Evolutionary conservation across 1,140 invertebrate genomes (phyloP), one percentile per base, ranked within the genome.

Genomic region (Trichonephila inaurata): DNA sequence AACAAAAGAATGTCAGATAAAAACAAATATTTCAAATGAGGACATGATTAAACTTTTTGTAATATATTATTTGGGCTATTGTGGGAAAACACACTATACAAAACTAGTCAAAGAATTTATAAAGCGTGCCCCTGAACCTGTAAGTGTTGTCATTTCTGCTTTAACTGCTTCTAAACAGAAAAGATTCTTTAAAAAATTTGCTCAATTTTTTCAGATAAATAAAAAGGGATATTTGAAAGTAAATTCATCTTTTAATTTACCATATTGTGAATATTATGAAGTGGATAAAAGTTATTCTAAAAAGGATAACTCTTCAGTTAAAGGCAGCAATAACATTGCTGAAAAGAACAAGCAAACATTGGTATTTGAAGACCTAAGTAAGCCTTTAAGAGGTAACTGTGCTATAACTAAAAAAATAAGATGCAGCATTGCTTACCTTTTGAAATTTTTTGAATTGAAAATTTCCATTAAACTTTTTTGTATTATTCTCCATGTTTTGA

Each of bases 31-130:
- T 28, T 60, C 51, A 58, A 60, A 85, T 10, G 51, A 85, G 28
- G 83, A 85, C 18, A 24, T 85, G n/a, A 21, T 85, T 58, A 58
- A 24, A 28, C 83, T 85, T 60, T 85, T 85, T 61, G 5, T 24
- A 28, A n/a, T 61, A 3, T 85, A 85, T 33, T 61, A 85, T 16
- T 33, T 85, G 21, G 44, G 51, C n/a, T 28, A 24, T 24, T 60
- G 58, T 24, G 83, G 83, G 1, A 85, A 85, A 24, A 60, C 83
- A 4, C 83, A 85, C 60, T 60, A 28, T 28, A 51, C 21, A 18
- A 61, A 85, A 28, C 10, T 85, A 28, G 28, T 85, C 28, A 7
- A 85, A 60, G 83, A 85, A 58, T 12, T 85, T n/a, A 24, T 10
- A 10, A 24, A 24, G n/a, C 83, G 51, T n/a, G 83, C 83, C 4